Base-by-base conservation (phyloP, 2,888 invertebrate genomes). In the Troides helena region DNA sequence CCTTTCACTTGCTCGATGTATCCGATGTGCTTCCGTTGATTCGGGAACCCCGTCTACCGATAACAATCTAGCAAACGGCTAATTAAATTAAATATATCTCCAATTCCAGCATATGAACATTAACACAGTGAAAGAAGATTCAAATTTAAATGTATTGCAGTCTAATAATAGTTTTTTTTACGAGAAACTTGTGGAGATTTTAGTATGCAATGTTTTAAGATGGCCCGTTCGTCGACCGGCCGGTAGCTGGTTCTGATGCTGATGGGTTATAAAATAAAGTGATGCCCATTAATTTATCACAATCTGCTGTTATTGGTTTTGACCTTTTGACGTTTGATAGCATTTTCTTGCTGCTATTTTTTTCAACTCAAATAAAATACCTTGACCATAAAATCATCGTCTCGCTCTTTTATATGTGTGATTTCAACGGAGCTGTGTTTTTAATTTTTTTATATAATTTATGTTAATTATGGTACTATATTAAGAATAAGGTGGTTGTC, bases 1-100 rank as follows among this genome's bases (percentile, higher is more conserved):
- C 75, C 77, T 75, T 77, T 74, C 71, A 61, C 73, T 73, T 50
- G 18, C 50, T 18, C 50, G 50, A 39, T 68, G 68, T 65, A 65
- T 64, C 69, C 73, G 69, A 74, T 73, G 74, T 72, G 75, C 77
- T 76, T 74, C 76, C 74, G 76, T 73, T 71, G 69, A 61, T 69
- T 61, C 59, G 68, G 71, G 63, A 56, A 58, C 58, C 46, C 50
- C 59, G 65, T 65, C 62, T 46, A 57, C 61, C 30, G 70, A 67
- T 70, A 67, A 63, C 61, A 39, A 70, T 67, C 70, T n/a, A 7
- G 50, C 14, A 57, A 57, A 50, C 62, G 65, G 62, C 58, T 64
- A 53, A 60, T 63, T 56, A 53, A 65, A 66, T 65, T 65, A 60
- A 65, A 23, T 25, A 2, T 25, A n/a, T 56, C 53, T 25, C 4